These are phyloP conservation scores for Jacana jacana DNA, from an alignment of 2,113 vertebrate genomes.

Conservation along the genomic window DNA sequence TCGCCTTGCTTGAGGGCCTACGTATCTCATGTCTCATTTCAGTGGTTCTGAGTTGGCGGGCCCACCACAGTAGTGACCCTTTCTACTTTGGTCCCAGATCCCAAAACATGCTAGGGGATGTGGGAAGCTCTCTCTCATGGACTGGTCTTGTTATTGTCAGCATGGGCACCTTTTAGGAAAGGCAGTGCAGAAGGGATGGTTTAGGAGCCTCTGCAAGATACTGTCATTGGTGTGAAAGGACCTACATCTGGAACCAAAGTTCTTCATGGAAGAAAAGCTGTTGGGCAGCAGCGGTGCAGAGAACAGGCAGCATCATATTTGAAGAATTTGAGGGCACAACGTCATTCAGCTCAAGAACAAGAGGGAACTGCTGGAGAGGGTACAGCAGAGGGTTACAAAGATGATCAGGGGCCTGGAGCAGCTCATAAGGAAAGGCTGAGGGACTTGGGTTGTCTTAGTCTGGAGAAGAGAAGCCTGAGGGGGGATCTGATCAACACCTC, in stretches of 20 bases:
- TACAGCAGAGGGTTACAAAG: too few species aligned
- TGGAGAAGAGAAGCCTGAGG: too few species aligned
- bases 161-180: accelerated
- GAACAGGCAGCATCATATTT: not conserved
- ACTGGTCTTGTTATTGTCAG: not conserved
- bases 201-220: not conserved
- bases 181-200: not conserved
- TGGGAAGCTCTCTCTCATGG: not conserved
- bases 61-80: not conserved
- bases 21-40: accelerated
- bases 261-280: not conserved
- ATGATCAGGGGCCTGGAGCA: too few species aligned
- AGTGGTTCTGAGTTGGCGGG: not conserved
- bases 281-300: not conserved
- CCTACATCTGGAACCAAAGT: not conserved
- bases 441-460: too few species aligned
- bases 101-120: not conserved
- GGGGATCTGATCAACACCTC: too few species aligned
- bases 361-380: too few species aligned
- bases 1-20: not conserved
- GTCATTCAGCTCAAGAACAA: too few species aligned
- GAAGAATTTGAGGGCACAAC: not conserved
- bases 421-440: too few species aligned
- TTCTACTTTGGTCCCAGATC: not conserved
- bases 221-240: not conserved